A percentile compares a stretch with the other conserved stretches of the same genome.
Evolutionary conservation across 2,888 invertebrate genomes (phyloP).

Genomic region (Sarcophaga carnaria): DNA sequence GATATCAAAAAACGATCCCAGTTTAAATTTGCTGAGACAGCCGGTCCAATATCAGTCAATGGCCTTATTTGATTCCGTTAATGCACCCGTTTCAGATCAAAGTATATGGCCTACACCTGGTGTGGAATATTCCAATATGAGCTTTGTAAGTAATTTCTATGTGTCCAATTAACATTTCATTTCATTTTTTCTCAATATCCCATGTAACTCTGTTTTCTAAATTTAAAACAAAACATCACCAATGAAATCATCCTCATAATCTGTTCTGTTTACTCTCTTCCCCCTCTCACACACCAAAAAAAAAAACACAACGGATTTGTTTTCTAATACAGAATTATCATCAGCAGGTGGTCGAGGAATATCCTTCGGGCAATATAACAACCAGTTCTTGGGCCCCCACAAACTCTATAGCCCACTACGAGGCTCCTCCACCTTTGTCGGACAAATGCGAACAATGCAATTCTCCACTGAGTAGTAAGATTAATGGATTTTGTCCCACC

Average conservation of each 20-base stretch:
- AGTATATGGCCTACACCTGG: conserved; percentile 74
- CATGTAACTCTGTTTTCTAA: neutral
- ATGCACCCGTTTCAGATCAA: conserved; percentile 73
- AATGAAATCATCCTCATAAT: neutral
- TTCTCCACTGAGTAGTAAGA: conserved; percentile 75
- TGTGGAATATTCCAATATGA: conserved; percentile 77
- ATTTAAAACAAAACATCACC: neutral
- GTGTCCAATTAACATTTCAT: neutral
- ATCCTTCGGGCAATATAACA: conserved; percentile 74
- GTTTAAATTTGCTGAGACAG: conserved; percentile 77
- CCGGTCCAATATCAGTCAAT: conserved; percentile 76
- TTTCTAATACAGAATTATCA: conserved; percentile 76
- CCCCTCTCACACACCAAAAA: conserved; percentile 27
- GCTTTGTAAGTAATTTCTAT: conserved; percentile 75
- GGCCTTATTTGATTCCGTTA: conserved; percentile 76
- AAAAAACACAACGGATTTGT: conserved; percentile 4
- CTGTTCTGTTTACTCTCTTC: conserved; percentile 4
- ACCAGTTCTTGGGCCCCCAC: conserved; percentile 74
- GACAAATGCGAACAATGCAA: conserved; percentile 78
- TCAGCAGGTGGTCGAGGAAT: conserved; percentile 80
- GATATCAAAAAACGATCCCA: conserved; percentile 79
- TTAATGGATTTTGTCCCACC: conserved; percentile 74
- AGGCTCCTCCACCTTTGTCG: conserved; percentile 72
- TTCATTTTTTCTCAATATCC: neutral
- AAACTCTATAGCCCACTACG: conserved; percentile 73